These are phyloP conservation scores for Jaculus jaculus DNA, from an alignment of 2,113 vertebrate species.

Conservation along the genomic window DNA sequence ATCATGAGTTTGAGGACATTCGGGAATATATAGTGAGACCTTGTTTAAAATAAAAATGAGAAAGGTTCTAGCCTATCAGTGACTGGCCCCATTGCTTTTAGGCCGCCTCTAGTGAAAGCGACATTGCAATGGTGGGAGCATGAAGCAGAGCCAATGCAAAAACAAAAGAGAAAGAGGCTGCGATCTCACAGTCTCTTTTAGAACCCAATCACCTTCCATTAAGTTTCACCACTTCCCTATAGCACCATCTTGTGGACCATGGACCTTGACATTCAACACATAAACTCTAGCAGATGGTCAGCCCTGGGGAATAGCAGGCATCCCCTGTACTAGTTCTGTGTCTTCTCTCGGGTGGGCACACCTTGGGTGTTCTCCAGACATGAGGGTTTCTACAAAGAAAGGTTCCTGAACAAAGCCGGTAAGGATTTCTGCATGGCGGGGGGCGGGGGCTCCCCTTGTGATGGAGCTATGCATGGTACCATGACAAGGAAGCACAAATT, in stretches of 20 bases:
- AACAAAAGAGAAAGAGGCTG: not conserved
- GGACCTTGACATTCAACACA: not conserved
- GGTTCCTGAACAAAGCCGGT: too few species aligned
- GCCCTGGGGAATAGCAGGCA: accelerated
- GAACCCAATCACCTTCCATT: not conserved
- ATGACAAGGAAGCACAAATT: too few species aligned
- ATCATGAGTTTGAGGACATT: not conserved
- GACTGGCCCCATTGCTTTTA: not conserved
- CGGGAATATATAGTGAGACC: not conserved
- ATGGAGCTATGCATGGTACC: too few species aligned
- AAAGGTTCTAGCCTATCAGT: too few species aligned
- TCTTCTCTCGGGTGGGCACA: not conserved
- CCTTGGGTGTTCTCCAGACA: not conserved
- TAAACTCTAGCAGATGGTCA: not conserved
- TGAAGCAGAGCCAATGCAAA: not conserved
- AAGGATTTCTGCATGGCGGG: too few species aligned
- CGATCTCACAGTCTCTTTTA: not conserved
- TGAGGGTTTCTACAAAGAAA: too few species aligned
- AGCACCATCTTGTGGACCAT: not conserved
- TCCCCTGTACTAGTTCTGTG: accelerated
- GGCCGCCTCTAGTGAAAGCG: not conserved
- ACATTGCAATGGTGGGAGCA: not conserved
- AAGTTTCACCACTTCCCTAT: too few species aligned
- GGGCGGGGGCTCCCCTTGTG: too few species aligned
- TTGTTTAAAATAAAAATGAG: not conserved